Evolutionary conservation across 2,113 vertebrate genomes (phyloP).

Genomic region (Isichthys henryi): DNA sequence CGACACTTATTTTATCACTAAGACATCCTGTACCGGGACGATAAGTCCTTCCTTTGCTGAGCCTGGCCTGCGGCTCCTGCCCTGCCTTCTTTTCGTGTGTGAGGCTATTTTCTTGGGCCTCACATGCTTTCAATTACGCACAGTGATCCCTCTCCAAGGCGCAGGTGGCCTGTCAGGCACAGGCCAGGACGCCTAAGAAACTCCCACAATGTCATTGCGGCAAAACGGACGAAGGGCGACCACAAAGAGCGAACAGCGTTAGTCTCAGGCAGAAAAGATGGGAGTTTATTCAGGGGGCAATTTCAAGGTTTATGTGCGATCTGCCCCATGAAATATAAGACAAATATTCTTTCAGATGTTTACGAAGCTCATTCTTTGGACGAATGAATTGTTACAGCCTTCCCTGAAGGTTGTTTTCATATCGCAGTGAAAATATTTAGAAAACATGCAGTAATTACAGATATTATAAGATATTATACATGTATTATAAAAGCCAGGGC

Average conservation of each 20-base stretch:
- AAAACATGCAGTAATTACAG: conserved; percentile 12
- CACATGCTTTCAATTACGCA: conserved; percentile 23
- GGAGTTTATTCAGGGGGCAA: neutral
- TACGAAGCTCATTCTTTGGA: neutral
- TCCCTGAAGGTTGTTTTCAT: neutral
- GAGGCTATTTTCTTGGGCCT: conserved; percentile 12
- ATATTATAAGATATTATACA: neutral
- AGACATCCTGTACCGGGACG: conserved; percentile 6
- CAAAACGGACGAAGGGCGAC: conserved; percentile 20
- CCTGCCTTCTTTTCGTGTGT: neutral
- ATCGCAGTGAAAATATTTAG: conserved; percentile 5
- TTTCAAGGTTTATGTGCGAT: neutral
- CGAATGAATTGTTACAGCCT: neutral
- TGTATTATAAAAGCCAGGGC: conserved; percentile 22
- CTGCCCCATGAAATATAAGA: neutral
- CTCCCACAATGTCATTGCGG: conserved; percentile 19
- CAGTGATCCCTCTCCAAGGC: conserved; percentile 18
- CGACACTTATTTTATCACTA: conserved; percentile 1
- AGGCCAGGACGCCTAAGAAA: conserved; percentile 17
- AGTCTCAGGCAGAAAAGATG: neutral
- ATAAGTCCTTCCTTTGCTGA: neutral
- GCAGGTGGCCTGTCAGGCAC: conserved; percentile 26
- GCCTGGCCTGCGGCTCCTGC: neutral
- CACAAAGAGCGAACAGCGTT: conserved; percentile 25
- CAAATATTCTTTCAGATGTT: neutral